These are phyloP conservation scores for Vanessa atalanta DNA, from an alignment of 1,140 invertebrate genomes.

Conservation along the genomic window DNA sequence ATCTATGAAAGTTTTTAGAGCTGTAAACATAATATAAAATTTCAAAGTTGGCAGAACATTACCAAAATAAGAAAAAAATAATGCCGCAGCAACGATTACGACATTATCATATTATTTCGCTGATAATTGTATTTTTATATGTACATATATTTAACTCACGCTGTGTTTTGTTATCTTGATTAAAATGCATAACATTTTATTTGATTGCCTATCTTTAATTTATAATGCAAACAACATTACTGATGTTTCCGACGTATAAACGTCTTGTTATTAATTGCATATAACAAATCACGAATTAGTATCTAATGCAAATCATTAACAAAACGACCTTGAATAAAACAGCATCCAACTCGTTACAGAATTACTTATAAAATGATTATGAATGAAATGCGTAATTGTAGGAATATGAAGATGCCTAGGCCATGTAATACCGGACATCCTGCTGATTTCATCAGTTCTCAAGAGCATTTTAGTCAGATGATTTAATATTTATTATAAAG, in stretches of 20 bases:
- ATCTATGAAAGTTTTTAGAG: no score
- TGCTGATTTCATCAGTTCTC: slow-evolving; percentile 28
- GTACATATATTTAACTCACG: no score
- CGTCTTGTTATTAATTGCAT: slow-evolving; percentile 20
- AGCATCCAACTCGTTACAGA: neutral
- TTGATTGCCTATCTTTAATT: no score
- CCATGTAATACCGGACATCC: slow-evolving; percentile 30
- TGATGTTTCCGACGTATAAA: neutral
- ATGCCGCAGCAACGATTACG: no score
- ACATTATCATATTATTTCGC: no score
- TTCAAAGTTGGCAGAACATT: no score
- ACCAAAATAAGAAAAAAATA: no score
- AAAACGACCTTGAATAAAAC: slow-evolving; percentile 10
- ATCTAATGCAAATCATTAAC: slow-evolving; percentile 10
- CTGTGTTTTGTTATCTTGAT: no score
- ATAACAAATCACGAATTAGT: slow-evolving; percentile 4
- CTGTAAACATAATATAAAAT: no score
- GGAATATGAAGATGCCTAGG: neutral
- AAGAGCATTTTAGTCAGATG: neutral
- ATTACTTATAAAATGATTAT: slow-evolving; percentile 7
- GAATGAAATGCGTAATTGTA: slow-evolving; percentile 20
- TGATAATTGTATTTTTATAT: no score
- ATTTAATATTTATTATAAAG: no score
- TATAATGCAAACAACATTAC: neutral
- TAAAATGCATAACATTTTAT: neutral